phyloP scores from a whole-genome alignment of 1,140 invertebrate species.

The Elymnias hypermnestra region DNA sequence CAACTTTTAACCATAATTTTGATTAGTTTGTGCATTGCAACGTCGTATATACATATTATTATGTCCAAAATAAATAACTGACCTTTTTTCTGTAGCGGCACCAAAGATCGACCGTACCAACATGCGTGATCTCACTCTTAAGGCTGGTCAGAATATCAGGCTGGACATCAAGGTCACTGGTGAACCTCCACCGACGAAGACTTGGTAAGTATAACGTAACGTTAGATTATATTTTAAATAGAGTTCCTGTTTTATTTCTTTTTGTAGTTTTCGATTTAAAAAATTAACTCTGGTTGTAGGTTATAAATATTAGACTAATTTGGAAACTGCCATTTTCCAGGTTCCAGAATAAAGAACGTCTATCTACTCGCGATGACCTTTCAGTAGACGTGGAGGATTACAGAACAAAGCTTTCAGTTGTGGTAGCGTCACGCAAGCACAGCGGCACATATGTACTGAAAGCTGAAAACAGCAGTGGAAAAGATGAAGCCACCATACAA shows the following conservation, averaged over 20 bases:
- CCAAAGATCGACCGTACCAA: slow-evolving; percentile 95
- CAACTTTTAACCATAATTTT: too few relatives aligned
- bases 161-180: slow-evolving; percentile 93
- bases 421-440: slow-evolving; percentile 85
- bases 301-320: too few relatives aligned
- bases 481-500: slow-evolving; percentile 93
- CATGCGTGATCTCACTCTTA: slow-evolving; percentile 90
- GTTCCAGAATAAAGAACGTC: slow-evolving; percentile 87
- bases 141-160: slow-evolving; percentile 90
- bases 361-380: slow-evolving; percentile 82
- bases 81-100: slow-evolving; percentile 76
- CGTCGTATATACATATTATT: too few relatives aligned
- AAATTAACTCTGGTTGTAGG: too few relatives aligned
- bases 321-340: slow-evolving; percentile 26
- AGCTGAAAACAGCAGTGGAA: slow-evolving; percentile 93
- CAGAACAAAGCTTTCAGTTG: slow-evolving; percentile 87
- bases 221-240: too few relatives aligned
- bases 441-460: slow-evolving; percentile 91
- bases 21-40: too few relatives aligned
- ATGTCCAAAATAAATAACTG: slow-evolving; percentile 20
- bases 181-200: slow-evolving; percentile 91
- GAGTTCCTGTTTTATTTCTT: background rate
- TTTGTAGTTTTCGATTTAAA: background rate
- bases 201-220: slow-evolving; percentile 84
- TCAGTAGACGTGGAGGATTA: slow-evolving; percentile 91